Evolutionary conservation across 2,888 invertebrate species (phyloP).

Genomic region (Philopedon plagiatum): DNA sequence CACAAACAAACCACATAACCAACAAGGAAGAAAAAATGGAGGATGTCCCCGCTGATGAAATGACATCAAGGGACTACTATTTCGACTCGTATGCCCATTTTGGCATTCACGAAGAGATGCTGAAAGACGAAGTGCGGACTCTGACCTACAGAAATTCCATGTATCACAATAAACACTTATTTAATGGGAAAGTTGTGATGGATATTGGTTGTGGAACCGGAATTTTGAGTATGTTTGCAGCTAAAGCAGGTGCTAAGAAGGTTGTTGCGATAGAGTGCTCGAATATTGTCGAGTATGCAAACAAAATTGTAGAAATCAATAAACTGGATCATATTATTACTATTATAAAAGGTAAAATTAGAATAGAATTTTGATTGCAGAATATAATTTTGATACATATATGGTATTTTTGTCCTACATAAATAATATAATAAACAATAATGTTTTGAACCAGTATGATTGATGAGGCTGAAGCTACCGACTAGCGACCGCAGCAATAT

Average conservation of each 20-base stretch:
- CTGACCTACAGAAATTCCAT: conserved; percentile 98
- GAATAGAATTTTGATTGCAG: not conserved
- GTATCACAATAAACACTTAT: conserved; percentile 99
- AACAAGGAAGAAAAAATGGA: conserved; percentile 64
- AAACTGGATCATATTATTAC: conserved; percentile 84
- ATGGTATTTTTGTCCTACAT: too few species aligned
- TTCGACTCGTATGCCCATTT: conserved; percentile 99
- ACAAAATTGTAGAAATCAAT: conserved; percentile 93
- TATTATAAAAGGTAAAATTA: conserved; percentile 80
- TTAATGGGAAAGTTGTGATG: conserved; percentile 91
- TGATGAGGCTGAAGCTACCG: too few species aligned
- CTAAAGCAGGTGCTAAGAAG: conserved; percentile 95
- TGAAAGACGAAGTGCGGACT: conserved; percentile 99
- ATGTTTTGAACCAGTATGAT: too few species aligned
- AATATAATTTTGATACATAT: too few species aligned
- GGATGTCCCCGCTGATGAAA: conserved; percentile 87
- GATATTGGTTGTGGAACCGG: conserved; percentile 99
- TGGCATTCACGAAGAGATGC: conserved; percentile 99
- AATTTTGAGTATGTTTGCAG: conserved; percentile 99
- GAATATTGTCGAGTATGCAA: conserved; percentile 97
- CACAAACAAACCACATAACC: conserved; percentile 59
- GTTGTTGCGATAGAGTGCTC: conserved; percentile 99
- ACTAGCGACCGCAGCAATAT: too few species aligned
- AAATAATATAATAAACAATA: too few species aligned
- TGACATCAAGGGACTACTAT: conserved; percentile 99